phyloP scores from a whole-genome alignment of 2,113 vertebrate species.

The Vulpes vulpes region DNA sequence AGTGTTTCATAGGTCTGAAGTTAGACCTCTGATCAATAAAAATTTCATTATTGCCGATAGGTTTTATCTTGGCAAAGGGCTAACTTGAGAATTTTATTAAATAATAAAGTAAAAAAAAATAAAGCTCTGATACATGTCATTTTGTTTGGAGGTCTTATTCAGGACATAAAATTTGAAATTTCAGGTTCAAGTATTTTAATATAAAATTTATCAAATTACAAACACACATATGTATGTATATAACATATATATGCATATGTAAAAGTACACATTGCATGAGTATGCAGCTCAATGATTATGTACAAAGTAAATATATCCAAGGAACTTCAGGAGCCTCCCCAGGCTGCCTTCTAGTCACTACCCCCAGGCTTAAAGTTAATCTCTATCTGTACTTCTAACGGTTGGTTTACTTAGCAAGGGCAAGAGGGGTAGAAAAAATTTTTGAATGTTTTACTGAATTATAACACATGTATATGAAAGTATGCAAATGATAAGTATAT shows the following conservation, averaged over 20 bases:
- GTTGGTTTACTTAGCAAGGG: neutral
- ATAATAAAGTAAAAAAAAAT: neutral
- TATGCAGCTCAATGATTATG: neutral
- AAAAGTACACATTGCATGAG: neutral
- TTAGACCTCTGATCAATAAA: neutral
- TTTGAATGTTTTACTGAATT: neutral
- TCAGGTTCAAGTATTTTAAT: neutral
- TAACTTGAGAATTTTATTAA: neutral
- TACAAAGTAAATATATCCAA: neutral
- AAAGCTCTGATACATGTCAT: neutral
- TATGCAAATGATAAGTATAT: neutral
- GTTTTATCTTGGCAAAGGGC: neutral
- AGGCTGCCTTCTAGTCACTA: neutral
- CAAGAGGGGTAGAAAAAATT: neutral
- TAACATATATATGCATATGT: no score
- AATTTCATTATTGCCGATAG: neutral
- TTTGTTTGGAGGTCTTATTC: neutral
- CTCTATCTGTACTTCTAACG: neutral
- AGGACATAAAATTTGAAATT: neutral
- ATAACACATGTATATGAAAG: neutral
- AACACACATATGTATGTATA: no score
- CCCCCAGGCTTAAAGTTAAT: neutral
- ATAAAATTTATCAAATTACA: neutral
- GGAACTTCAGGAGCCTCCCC: neutral
- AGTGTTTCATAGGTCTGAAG: neutral